Percentiles rank a stretch among this genome's conserved stretches.
Conservation (phyloP, 1,140 invertebrate species). For the Bombus balteatus region DNA sequence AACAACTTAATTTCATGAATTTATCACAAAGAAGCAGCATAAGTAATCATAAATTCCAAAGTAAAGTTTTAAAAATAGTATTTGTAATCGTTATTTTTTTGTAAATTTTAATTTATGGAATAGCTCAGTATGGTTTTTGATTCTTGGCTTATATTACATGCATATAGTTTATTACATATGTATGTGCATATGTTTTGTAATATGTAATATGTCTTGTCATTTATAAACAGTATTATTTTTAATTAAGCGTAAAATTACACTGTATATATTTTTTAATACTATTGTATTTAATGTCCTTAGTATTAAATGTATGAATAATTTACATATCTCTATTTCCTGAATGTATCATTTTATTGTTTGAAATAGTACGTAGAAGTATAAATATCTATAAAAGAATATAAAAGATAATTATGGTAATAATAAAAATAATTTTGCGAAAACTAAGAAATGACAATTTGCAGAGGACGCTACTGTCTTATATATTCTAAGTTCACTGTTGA, state of each 20-base stretch:
- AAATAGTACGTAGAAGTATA: not conserved
- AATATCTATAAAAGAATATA: not conserved
- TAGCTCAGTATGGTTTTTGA: too few species aligned
- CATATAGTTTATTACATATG: not conserved
- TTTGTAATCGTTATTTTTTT: not conserved
- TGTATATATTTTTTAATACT: not conserved
- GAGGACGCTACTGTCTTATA: slow-evolving; percentile 27
- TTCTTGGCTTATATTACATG: too few species aligned
- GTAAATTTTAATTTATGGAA: not conserved
- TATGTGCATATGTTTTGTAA: not conserved
- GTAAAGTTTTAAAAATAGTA: too few species aligned
- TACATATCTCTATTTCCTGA: not conserved
- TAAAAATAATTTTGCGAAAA: not conserved
- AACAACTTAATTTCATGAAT: not conserved
- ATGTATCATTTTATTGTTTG: not conserved
- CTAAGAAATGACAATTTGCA: slow-evolving; percentile 5
- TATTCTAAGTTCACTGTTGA: slow-evolving; percentile 38
- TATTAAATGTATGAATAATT: not conserved
- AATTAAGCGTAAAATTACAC: not conserved
- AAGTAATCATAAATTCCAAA: too few species aligned
- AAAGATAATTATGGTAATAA: not conserved
- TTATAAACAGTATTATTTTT: not conserved
- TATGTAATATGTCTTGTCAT: not conserved
- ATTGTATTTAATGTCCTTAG: not conserved
- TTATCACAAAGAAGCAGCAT: too few species aligned